A percentile compares a stretch with the other conserved stretches of the same genome.
Conservation (phyloP, 1,140 invertebrate species). For the Euwallacea similis region DNA sequence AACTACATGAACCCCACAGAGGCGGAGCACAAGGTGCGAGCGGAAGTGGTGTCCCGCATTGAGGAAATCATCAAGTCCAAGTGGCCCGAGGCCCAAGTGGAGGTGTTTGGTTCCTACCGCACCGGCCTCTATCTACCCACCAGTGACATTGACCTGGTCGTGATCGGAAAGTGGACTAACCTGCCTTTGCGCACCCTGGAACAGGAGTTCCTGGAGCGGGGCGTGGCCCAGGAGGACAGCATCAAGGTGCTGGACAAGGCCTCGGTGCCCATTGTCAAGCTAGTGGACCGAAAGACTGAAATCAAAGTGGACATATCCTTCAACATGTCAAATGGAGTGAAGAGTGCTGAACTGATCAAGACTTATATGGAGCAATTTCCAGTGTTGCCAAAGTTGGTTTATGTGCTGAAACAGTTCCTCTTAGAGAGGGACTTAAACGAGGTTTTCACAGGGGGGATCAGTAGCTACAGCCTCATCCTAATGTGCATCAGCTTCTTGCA, state of each 20-base stretch:
- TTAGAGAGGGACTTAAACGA: slow-evolving; percentile 97
- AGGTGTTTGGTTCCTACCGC: slow-evolving; percentile 94
- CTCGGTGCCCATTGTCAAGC: slow-evolving; percentile 95
- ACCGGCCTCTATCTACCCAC: slow-evolving; percentile 95
- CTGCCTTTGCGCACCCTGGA: slow-evolving; percentile 88
- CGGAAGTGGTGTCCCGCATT: slow-evolving; percentile 86
- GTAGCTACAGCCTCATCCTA: slow-evolving; percentile 97
- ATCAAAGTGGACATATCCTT: slow-evolving; percentile 93
- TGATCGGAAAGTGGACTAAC: slow-evolving; percentile 92
- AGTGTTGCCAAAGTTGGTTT: slow-evolving; percentile 87
- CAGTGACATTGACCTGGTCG: slow-evolving; percentile 97
- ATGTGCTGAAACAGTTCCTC: slow-evolving; percentile 97
- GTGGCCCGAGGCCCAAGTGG: slow-evolving; percentile 89
- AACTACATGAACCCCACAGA: slow-evolving; percentile 89
- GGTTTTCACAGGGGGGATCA: slow-evolving; percentile 98
- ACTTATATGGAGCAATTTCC: slow-evolving; percentile 70
- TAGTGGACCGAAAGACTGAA: slow-evolving; percentile 92
- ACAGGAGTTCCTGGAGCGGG: slow-evolving; percentile 82
- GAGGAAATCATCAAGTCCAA: slow-evolving; percentile 80
- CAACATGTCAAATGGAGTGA: slow-evolving; percentile 94
- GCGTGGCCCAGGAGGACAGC: slow-evolving; percentile 82
- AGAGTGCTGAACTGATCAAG: slow-evolving; percentile 94
- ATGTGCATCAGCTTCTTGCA: slow-evolving; percentile 98
- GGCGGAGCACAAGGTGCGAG: slow-evolving; percentile 84
- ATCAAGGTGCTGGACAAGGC: slow-evolving; percentile 97